Evolutionary conservation across 2,888 invertebrate genomes (phyloP).

Genomic region (Dichetophora obliterata): DNA sequence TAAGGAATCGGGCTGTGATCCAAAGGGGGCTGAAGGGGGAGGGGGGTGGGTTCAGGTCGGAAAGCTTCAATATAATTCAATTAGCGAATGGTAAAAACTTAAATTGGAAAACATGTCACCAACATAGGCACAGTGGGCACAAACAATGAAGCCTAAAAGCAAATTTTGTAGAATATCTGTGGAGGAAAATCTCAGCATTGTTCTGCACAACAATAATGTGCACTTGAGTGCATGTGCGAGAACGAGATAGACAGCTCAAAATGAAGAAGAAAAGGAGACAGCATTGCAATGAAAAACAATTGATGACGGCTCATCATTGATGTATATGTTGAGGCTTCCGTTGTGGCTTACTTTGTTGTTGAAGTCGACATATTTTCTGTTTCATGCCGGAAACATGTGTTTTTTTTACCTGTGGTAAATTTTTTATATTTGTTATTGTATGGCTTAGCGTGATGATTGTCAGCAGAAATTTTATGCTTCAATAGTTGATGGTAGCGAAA

Average conservation of each 20-base stretch:
- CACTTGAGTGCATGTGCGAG: not conserved
- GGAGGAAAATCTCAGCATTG: constrained; percentile 3
- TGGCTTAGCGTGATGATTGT: too few relatives aligned
- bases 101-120: constrained; percentile 20
- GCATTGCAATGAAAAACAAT: not conserved
- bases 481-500: too few relatives aligned
- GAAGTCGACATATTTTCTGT: too few relatives aligned
- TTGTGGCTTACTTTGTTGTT: not conserved
- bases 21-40: too few relatives aligned
- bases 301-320: not conserved
- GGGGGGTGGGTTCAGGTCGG: not conserved
- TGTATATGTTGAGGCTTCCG: not conserved
- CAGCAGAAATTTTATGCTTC: too few relatives aligned
- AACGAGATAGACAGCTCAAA: not conserved
- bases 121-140: not conserved
- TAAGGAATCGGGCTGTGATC: not conserved
- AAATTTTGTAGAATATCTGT: constrained; percentile 22
- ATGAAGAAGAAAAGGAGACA: not conserved
- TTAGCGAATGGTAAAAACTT: constrained; percentile 3
- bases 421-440: too few relatives aligned
- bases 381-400: too few relatives aligned
- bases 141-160: constrained; percentile 4
- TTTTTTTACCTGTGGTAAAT: too few relatives aligned
- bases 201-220: not conserved
- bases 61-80: constrained; percentile 24